Base-by-base conservation (phyloP, 1,140 invertebrate genomes). In the Sarcophaga bullata region DNA sequence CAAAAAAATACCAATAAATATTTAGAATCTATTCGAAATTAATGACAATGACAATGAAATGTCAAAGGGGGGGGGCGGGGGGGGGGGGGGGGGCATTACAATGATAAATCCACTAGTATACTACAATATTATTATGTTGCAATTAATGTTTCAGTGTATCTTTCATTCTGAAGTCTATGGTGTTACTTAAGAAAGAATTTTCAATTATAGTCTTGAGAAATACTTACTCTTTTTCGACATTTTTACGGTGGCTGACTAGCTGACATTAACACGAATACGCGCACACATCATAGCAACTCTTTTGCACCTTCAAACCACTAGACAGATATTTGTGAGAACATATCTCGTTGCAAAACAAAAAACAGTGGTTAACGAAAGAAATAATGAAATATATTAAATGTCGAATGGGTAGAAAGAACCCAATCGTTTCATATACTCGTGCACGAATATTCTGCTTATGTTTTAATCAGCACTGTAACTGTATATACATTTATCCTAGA, bases 241-340 rank as follows among this genome's bases (percentile, higher is more conserved):
- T 68, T 68, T 68, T 68, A 68, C 54, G 54, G 54, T 58, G 54
- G n/a, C 62, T 68, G 62, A 68, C 62, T 68, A 68, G 17, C 62
- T 68, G 62, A 68, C 62, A 68, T 68, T 68, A 68, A 19, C 62
- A 68, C 10, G 62, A 58, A 58, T n/a, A 58, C 54, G n/a, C 54
- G n/a, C 11, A 58, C 11, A 11, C 52, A 9, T 68, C 58, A 19
- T 7, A 68, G 6, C 17, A 68, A 68, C 9, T 19, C 58, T 13
- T 10, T 58, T 37, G 25, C 52, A 58, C 52, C 52, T 58, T 15
- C 13, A 1, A 7, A 58, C 54, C 54, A 68, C 6, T 25, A 68
- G 7, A 17, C 62, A 68, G 5, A 10, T 68, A 25, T n/a, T 19
- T 68, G n/a, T 68, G 17, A 7, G 19, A 68, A 19, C 10, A 68